Evolutionary conservation across 2,888 invertebrate genomes (phyloP).

Genomic region (Drosophila demipolita): DNA sequence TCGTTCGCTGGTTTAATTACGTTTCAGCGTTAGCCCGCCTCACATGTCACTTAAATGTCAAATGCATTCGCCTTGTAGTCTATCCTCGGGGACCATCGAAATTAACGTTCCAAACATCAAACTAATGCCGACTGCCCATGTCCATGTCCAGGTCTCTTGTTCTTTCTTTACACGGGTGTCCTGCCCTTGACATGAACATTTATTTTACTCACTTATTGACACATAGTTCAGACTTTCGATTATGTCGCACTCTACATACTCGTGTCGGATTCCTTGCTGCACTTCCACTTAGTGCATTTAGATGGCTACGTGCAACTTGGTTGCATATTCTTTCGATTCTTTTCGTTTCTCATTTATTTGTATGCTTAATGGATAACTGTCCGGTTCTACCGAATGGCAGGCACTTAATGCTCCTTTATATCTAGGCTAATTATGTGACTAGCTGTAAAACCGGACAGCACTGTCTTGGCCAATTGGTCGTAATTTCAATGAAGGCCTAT

Average conservation of each 20-base stretch:
- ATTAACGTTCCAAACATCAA: slow-evolving; percentile 30
- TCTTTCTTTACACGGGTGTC: slow-evolving; percentile 10
- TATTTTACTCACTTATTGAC: slow-evolving; percentile 51
- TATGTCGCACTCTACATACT: slow-evolving; percentile 64
- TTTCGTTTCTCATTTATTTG: background rate
- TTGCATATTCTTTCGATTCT: slow-evolving; percentile 6
- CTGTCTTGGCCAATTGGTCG: slow-evolving; percentile 2
- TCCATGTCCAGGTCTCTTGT: slow-evolving; percentile 12
- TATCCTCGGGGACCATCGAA: slow-evolving; percentile 16
- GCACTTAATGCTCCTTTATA: slow-evolving; percentile 44
- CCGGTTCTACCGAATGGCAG: slow-evolving; percentile 33
- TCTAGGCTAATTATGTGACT: slow-evolving; percentile 21
- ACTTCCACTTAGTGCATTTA: slow-evolving; percentile 6
- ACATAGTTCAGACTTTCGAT: slow-evolving; percentile 65
- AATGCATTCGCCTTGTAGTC: slow-evolving; percentile 47
- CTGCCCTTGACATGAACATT: slow-evolving; percentile 35
- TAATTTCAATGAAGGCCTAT: background rate
- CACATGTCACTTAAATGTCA: slow-evolving; percentile 74
- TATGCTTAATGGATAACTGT: slow-evolving; percentile 18
- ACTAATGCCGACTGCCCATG: slow-evolving; percentile 16
- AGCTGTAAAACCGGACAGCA: background rate
- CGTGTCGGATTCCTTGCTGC: slow-evolving; percentile 29
- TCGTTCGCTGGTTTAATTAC: slow-evolving; percentile 54
- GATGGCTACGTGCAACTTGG: slow-evolving; percentile 31
- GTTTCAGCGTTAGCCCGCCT: slow-evolving; percentile 47